phyloP scores from a whole-genome alignment of 2,888 invertebrate species.

The Noctua janthe region DNA sequence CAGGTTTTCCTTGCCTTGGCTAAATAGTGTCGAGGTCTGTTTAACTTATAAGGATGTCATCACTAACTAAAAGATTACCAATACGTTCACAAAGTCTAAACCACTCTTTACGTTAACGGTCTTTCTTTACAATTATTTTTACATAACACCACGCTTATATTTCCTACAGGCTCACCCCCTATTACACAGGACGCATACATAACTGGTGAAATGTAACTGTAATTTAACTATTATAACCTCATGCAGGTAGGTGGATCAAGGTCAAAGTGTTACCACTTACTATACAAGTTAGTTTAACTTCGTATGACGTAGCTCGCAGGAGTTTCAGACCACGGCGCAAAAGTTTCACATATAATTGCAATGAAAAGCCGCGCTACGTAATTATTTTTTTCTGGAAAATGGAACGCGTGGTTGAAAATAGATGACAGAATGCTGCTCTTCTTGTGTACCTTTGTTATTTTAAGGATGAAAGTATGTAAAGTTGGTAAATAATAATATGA shows the following conservation, averaged over 20 bases:
- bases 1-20: not conserved
- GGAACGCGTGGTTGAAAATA: not conserved
- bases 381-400: slow-evolving; percentile 12
- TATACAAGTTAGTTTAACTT: slow-evolving; percentile 5
- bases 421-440: not conserved
- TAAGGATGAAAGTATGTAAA: not conserved
- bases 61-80: not conserved
- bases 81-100: not conserved
- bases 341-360: slow-evolving; percentile 30
- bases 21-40: not conserved
- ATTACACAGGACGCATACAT: not conserved
- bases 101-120: not conserved
- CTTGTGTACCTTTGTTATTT: not conserved
- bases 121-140: not conserved
- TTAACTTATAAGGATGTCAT: not conserved
- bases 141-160: not conserved
- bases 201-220: not conserved
- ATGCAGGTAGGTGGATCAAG: slow-evolving; percentile 3
- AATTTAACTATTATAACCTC: slow-evolving; percentile 3
- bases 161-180: not conserved
- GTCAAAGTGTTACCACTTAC: not conserved
- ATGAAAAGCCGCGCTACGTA: not conserved
- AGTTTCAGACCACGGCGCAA: slow-evolving; percentile 8
- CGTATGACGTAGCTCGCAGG: not conserved
- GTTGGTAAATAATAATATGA: not conserved